These are phyloP conservation scores for Agrotis puta DNA, from an alignment of 2,888 invertebrate species.

Conservation along the genomic window DNA sequence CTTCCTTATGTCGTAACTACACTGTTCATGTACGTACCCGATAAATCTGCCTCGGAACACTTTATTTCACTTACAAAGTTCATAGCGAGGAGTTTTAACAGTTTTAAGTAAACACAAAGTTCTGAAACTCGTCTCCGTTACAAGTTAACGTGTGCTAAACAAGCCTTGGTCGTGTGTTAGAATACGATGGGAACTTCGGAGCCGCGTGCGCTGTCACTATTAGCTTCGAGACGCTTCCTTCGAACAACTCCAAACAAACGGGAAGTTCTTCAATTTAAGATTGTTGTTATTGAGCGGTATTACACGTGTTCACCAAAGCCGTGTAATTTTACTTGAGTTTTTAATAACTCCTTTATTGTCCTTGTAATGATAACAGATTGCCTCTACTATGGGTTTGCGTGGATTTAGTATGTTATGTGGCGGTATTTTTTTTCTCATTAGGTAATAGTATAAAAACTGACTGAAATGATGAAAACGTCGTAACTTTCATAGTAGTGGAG, in stretches of 20 bases:
- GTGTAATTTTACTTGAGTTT: conserved; percentile 49
- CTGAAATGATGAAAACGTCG: too few relatives aligned
- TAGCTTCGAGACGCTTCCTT: conserved; percentile 50
- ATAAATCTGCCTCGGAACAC: conserved; percentile 61
- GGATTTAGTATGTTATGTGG: background rate
- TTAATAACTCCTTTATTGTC: conserved; percentile 41
- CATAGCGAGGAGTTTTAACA: conserved; percentile 69
- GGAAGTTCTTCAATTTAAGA: conserved; percentile 68
- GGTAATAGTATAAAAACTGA: background rate
- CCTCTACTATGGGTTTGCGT: background rate
- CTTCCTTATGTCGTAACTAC: conserved; percentile 29
- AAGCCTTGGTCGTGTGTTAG: conserved; percentile 65
- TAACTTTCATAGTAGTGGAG: too few relatives aligned
- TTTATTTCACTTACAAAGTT: conserved; percentile 72
- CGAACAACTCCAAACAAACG: conserved; percentile 57
- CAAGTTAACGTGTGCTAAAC: conserved; percentile 72
- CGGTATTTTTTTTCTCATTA: background rate
- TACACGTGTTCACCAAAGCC: conserved; percentile 46
- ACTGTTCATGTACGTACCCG: conserved; percentile 34
- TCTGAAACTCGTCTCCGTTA: conserved; percentile 68
- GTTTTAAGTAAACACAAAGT: conserved; percentile 74
- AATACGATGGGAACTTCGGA: conserved; percentile 68
- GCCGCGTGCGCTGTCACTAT: conserved; percentile 61
- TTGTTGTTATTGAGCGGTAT: conserved; percentile 60
- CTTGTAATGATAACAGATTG: conserved; percentile 29